Base-by-base conservation (phyloP, 2,888 invertebrate genomes). In the Tetanocera ferruginea region DNA sequence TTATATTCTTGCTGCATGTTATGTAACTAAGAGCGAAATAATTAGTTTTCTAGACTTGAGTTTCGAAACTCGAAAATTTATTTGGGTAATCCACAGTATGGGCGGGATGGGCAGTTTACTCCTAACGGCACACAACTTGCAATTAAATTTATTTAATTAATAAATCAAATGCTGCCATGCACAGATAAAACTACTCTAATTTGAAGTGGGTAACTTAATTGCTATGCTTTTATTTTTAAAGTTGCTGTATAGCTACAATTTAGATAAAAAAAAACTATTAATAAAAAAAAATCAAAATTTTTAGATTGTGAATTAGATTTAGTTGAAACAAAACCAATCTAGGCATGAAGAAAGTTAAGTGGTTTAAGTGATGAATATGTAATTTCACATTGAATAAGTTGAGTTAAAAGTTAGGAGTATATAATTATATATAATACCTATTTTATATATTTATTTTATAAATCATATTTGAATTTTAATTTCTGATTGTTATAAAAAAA, bases 11-110 rank as follows among this genome's bases (percentile, higher is more conserved):
- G 75, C 64, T 25, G 49, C 64, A 74, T 17, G 52, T 64, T 74
- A 52, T 75, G 75, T 64, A 66, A 76, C 67, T 67, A 76, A 76
- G 55, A 55, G 69, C 55, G 55, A 67, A 73, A 55, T 67, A 34
- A 37, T 34, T 60, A 71, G 71, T 31, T 71, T 37, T 57, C 25
- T 52, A 52, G 49, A 37, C n/a, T 67, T 67, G 23, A 67, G 34
- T 67, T 43, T 25, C 57, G 57, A 25, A 60, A 25, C 19, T 57
- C 57, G 9, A 19, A 19, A 25, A 14, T 25, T 57, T 23, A 57
- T 57, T 57, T 4, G 25, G 2, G 2, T 14, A 60, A 60, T 60
- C 28, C 28, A 60, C 28, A 43, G 14, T 11, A 3, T 11, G 43
- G 14, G 1, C 11, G 43, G 14, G 4, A 37, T 37, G 43, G 11